Evolutionary conservation across 2,113 vertebrate species (phyloP).

Genomic region (Calidris pygmaea): DNA sequence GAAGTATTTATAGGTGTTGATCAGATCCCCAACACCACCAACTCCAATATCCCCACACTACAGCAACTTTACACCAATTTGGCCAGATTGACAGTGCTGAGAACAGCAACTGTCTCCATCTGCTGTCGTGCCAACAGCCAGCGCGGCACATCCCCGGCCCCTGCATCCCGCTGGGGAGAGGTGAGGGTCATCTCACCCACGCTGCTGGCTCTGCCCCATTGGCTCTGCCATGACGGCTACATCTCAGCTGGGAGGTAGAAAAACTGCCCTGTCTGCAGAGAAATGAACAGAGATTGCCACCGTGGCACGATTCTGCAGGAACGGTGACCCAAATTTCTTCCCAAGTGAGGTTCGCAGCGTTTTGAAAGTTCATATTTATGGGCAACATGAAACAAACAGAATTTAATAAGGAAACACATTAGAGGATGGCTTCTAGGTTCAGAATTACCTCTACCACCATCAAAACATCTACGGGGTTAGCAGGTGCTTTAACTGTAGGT

Average conservation of each 20-base stretch:
- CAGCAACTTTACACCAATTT: too few species aligned
- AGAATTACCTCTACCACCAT: background rate
- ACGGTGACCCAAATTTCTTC: background rate
- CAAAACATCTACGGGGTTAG: background rate
- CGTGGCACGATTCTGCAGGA: background rate
- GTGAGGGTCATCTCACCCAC: background rate
- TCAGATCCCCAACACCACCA: too few species aligned
- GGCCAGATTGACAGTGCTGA: background rate
- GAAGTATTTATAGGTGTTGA: too few species aligned
- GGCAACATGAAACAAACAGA: background rate
- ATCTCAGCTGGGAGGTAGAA: background rate
- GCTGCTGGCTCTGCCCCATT: background rate
- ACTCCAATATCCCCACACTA: background rate
- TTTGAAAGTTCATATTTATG: background rate
- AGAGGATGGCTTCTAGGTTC: background rate
- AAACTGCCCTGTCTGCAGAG: background rate
- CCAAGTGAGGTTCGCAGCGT: rapidly evolving
- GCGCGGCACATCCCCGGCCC: rapidly evolving
- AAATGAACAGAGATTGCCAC: background rate
- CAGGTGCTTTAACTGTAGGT: background rate
- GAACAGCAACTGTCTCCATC: background rate
- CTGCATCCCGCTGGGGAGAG: background rate
- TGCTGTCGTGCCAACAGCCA: background rate
- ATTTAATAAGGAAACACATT: background rate
- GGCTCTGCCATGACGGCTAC: rapidly evolving